phyloP scores from a whole-genome alignment of 2,888 invertebrate species.

The Argyresthia albistria region DNA sequence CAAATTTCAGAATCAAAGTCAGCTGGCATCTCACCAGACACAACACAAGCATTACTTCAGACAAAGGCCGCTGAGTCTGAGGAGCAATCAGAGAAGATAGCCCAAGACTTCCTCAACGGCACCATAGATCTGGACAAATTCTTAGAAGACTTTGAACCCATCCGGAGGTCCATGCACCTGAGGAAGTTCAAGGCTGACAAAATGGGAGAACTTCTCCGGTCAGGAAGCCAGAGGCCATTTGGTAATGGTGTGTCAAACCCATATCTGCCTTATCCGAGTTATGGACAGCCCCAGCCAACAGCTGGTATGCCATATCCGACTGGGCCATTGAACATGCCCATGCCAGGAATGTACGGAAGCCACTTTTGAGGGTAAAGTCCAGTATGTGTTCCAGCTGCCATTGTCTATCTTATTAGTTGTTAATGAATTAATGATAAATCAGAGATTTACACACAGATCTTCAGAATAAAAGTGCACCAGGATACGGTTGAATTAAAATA shows the following conservation, averaged over 20 bases:
- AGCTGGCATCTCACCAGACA: slow-evolving; percentile 85
- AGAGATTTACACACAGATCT: too few relatives aligned
- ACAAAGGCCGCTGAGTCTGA: slow-evolving; percentile 94
- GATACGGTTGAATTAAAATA: too few relatives aligned
- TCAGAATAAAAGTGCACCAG: too few relatives aligned
- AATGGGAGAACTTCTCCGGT: slow-evolving; percentile 81
- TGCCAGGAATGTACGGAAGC: slow-evolving; percentile 74
- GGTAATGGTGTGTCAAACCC: slow-evolving; percentile 52
- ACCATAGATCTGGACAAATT: slow-evolving; percentile 85
- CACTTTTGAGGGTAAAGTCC: slow-evolving; percentile 37
- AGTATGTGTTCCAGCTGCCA: not conserved
- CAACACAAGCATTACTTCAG: slow-evolving; percentile 89
- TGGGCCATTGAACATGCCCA: slow-evolving; percentile 75
- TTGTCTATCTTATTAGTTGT: too few relatives aligned
- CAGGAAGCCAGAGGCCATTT: slow-evolving; percentile 39
- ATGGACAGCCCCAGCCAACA: slow-evolving; percentile 55
- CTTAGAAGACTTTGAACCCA: slow-evolving; percentile 84
- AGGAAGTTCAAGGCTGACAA: slow-evolving; percentile 95
- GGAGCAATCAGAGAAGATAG: slow-evolving; percentile 90
- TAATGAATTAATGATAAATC: too few relatives aligned
- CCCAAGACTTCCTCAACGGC: slow-evolving; percentile 85
- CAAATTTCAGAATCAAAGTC: slow-evolving; percentile 78
- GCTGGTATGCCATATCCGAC: slow-evolving; percentile 73
- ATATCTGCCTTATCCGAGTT: slow-evolving; percentile 57
- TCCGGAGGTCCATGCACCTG: slow-evolving; percentile 73